A percentile compares a stretch with the other conserved stretches of the same genome.
Evolutionary conservation across 2,888 invertebrate species (phyloP).

Genomic region (Limenitis camilla): DNA sequence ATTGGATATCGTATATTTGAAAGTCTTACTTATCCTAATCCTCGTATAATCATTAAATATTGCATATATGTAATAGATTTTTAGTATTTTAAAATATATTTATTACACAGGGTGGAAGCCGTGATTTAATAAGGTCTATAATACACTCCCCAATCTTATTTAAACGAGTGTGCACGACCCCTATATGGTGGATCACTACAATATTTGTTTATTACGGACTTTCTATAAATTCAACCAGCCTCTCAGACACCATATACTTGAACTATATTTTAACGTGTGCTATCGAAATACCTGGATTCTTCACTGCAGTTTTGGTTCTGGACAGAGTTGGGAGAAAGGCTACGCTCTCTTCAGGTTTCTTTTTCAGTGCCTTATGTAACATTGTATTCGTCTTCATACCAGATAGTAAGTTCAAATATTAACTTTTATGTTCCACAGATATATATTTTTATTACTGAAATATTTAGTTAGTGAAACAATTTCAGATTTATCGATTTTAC

Average conservation of each 20-base stretch:
- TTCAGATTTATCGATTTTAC: constrained; percentile 13
- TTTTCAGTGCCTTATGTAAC: constrained; percentile 25
- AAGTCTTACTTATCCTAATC: no score
- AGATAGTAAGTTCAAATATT: constrained; percentile 25
- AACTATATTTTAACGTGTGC: constrained; percentile 76
- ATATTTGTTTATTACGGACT: constrained; percentile 83
- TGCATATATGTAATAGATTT: no score
- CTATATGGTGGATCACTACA: constrained; percentile 81
- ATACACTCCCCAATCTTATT: constrained; percentile 65
- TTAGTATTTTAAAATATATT: no score
- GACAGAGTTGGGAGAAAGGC: constrained; percentile 51
- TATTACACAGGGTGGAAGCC: constrained; percentile 15
- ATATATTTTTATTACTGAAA: neutral
- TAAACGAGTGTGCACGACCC: constrained; percentile 72
- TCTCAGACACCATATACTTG: constrained; percentile 79
- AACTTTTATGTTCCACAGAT: no score
- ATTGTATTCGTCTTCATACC: constrained; percentile 28
- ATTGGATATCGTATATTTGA: no score
- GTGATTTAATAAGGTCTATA: constrained; percentile 45
- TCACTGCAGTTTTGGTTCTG: constrained; percentile 74
- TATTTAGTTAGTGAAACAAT: neutral
- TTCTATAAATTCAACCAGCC: constrained; percentile 78
- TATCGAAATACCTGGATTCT: constrained; percentile 79
- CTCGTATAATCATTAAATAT: no score
- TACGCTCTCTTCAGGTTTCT: constrained; percentile 29